Percentiles rank a stretch among this genome's conserved stretches.
phyloP scores from a whole-genome alignment of 2,113 vertebrate species.

The Mola mola region DNA sequence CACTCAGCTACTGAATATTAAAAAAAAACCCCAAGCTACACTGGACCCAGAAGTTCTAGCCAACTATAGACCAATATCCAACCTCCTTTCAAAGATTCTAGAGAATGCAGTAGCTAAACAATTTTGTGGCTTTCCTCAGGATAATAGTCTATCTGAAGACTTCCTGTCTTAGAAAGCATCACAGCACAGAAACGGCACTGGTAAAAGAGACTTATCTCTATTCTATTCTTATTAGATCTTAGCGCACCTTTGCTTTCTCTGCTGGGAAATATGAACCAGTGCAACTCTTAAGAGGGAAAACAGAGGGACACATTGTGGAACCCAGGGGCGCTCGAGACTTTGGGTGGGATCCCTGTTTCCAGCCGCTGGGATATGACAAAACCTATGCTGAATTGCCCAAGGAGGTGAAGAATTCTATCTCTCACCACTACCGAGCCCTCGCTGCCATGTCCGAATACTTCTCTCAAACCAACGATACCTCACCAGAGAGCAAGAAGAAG shows the following conservation, averaged over 20 bases:
- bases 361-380: slow-evolving; percentile 89
- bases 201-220: too few relatives aligned
- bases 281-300: slow-evolving; percentile 92
- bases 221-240: too few relatives aligned
- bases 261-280: slow-evolving; percentile 88
- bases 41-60: too few relatives aligned
- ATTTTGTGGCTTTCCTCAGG: too few relatives aligned
- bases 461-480: slow-evolving; percentile 48
- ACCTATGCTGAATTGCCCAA: slow-evolving; percentile 97
- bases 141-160: too few relatives aligned
- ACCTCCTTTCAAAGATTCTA: too few relatives aligned
- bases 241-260: slow-evolving; percentile 92
- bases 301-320: slow-evolving; percentile 91
- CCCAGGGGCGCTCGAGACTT: slow-evolving; percentile 94
- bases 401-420: slow-evolving; percentile 91
- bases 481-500: slow-evolving; percentile 63
- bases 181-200: too few relatives aligned
- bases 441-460: slow-evolving; percentile 89
- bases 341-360: slow-evolving; percentile 99
- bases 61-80: too few relatives aligned
- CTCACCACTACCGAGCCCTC: slow-evolving; percentile 90
- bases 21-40: too few relatives aligned
- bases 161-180: too few relatives aligned
- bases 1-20: too few relatives aligned
- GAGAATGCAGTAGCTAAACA: too few relatives aligned